A percentile compares a stretch with the other conserved stretches of the same genome.
These are phyloP conservation scores for Dinoponera quadriceps DNA, from an alignment of 1,140 invertebrate species.

Conservation along the genomic window DNA sequence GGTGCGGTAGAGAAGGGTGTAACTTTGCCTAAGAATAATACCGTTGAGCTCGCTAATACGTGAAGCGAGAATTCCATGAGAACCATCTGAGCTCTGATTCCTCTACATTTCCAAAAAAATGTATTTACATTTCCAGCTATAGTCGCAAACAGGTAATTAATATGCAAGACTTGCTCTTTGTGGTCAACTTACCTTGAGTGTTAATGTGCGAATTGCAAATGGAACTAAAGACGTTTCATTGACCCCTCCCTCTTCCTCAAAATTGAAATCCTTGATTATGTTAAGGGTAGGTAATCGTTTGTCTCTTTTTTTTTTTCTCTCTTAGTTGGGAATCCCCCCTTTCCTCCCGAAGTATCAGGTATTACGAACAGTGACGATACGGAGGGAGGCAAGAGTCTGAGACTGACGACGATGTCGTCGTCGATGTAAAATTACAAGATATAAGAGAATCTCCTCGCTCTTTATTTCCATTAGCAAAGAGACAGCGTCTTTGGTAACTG, in stretches of 20 bases:
- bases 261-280: slow-evolving; percentile 1
- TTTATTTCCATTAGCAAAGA: slow-evolving; percentile 71
- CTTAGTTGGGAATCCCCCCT: background rate
- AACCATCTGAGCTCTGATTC: slow-evolving; percentile 86
- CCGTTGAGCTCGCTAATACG: slow-evolving; percentile 82
- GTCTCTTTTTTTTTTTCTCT: slow-evolving; percentile 27
- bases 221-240: slow-evolving; percentile 60
- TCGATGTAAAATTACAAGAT: background rate
- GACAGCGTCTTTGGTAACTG: slow-evolving; percentile 52
- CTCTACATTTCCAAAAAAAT: slow-evolving; percentile 85
- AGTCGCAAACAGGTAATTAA: slow-evolving; percentile 83
- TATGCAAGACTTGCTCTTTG: slow-evolving; percentile 83
- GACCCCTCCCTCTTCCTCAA: no score
- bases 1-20: slow-evolving; percentile 85
- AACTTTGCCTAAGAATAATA: slow-evolving; percentile 80
- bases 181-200: slow-evolving; percentile 79
- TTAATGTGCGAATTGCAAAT: slow-evolving; percentile 70
- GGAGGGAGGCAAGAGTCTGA: no score
- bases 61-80: slow-evolving; percentile 84
- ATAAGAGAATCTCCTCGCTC: background rate
- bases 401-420: no score
- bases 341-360: no score
- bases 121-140: slow-evolving; percentile 85
- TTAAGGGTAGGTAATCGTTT: slow-evolving; percentile 16
- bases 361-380: no score